Conservation (phyloP, 2,797 vertebrate genomes). For the Coreius guichenoti region DNA sequence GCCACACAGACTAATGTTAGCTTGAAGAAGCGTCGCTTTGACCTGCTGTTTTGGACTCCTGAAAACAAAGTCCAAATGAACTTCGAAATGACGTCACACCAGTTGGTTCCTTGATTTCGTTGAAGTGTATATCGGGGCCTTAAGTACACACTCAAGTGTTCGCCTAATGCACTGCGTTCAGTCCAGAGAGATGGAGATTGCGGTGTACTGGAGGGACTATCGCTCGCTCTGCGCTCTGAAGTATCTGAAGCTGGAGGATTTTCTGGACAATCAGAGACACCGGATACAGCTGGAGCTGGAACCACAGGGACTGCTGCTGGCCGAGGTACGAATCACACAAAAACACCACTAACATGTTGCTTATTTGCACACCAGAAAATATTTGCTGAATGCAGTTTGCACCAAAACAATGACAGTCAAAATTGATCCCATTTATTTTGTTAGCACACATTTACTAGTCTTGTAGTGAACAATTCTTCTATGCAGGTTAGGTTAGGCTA, state of each 20-base stretch:
- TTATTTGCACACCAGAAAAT: neutral
- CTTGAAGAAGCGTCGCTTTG: too few relatives aligned
- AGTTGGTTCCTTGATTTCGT: too few relatives aligned
- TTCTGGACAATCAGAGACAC: slow-evolving; percentile 96
- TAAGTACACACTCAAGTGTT: neutral
- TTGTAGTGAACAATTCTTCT: too few relatives aligned
- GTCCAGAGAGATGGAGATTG: slow-evolving; percentile 92
- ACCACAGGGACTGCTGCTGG: slow-evolving; percentile 95
- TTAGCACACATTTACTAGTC: too few relatives aligned
- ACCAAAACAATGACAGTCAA: neutral
- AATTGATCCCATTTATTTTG: too few relatives aligned
- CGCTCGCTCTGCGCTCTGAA: slow-evolving; percentile 95
- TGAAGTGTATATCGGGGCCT: too few relatives aligned
- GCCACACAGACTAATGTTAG: too few relatives aligned
- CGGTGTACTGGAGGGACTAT: slow-evolving; percentile 97
- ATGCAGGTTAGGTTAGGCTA: too few relatives aligned
- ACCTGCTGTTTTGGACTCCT: too few relatives aligned
- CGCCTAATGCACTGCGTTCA: neutral
- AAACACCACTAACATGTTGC: neutral
- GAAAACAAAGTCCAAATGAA: too few relatives aligned
- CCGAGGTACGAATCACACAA: slow-evolving; percentile 82
- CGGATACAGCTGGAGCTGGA: slow-evolving; percentile 97
- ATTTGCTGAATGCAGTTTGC: neutral
- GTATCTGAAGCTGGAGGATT: slow-evolving; percentile 97
- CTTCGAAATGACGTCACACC: too few relatives aligned